Conservation (phyloP, 2,888 invertebrate species). For the Sphaerophoria rueppellii region DNA sequence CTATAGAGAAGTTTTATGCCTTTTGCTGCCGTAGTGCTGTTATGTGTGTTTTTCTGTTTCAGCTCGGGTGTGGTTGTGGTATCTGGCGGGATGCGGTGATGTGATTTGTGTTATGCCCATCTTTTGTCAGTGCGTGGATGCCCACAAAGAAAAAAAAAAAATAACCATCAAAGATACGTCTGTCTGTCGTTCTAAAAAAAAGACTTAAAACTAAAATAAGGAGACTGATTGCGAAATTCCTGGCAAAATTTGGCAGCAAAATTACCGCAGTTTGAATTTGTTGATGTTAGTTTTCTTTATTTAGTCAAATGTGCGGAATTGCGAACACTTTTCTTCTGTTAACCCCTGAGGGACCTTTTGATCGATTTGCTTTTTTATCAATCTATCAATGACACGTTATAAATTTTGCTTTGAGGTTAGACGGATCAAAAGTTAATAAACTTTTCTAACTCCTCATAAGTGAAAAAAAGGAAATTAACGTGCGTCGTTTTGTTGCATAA, state of each 20-base stretch:
- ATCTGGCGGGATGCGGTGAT: constrained; percentile 30
- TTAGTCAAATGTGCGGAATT: not conserved
- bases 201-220: not conserved
- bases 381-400: too few species aligned
- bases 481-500: too few species aligned
- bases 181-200: not conserved
- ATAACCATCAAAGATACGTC: constrained; percentile 60
- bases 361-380: too few species aligned
- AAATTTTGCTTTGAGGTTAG: too few species aligned
- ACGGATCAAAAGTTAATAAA: too few species aligned
- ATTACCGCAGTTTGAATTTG: not conserved
- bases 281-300: not conserved
- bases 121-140: constrained; percentile 53
- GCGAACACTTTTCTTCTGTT: not conserved
- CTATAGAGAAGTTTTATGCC: constrained; percentile 32
- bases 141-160: not conserved
- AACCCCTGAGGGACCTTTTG: too few species aligned
- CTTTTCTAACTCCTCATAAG: too few species aligned
- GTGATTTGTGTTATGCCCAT: constrained; percentile 63
- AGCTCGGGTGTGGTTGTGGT: constrained; percentile 24
- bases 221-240: constrained; percentile 66
- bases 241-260: constrained; percentile 47
- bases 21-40: constrained; percentile 44
- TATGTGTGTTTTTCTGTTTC: not conserved
- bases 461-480: too few species aligned